Evolutionary conservation across 2,113 vertebrate genomes (phyloP).

Genomic region (Telmatochromis brichardi): DNA sequence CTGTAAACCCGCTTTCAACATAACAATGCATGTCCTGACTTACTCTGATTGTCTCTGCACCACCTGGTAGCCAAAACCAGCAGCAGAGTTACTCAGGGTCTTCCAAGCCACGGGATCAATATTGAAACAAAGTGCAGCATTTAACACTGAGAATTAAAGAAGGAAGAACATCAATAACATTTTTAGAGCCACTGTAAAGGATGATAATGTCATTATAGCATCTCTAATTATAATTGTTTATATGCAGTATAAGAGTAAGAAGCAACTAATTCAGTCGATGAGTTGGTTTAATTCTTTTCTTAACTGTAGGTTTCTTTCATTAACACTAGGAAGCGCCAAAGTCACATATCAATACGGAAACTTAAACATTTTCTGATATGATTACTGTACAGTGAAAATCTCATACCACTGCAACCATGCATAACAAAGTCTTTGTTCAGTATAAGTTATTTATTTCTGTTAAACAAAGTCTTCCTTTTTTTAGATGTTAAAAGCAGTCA

Average conservation of each 20-base stretch:
- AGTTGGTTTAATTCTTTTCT: background rate
- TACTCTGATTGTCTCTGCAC: background rate
- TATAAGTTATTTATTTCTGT: background rate
- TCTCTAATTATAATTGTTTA: background rate
- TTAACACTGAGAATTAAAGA: background rate
- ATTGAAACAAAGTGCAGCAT: background rate
- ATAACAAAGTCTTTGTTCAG: background rate
- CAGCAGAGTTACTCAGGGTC: background rate
- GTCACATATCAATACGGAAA: background rate
- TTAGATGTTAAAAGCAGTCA: background rate
- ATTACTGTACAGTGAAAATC: background rate
- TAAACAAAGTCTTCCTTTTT: background rate
- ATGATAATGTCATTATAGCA: background rate
- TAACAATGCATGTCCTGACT: too few relatives aligned
- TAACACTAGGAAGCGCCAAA: background rate
- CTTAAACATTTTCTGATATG: background rate
- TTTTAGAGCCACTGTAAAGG: background rate
- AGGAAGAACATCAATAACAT: background rate
- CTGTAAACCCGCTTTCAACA: background rate
- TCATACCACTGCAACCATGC: background rate
- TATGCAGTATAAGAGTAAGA: background rate
- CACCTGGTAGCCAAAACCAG: background rate
- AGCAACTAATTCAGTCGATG: background rate
- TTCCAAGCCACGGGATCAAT: background rate
- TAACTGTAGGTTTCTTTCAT: background rate